phyloP scores from a whole-genome alignment of 2,797 vertebrate species.

The Acomys russatus region DNA sequence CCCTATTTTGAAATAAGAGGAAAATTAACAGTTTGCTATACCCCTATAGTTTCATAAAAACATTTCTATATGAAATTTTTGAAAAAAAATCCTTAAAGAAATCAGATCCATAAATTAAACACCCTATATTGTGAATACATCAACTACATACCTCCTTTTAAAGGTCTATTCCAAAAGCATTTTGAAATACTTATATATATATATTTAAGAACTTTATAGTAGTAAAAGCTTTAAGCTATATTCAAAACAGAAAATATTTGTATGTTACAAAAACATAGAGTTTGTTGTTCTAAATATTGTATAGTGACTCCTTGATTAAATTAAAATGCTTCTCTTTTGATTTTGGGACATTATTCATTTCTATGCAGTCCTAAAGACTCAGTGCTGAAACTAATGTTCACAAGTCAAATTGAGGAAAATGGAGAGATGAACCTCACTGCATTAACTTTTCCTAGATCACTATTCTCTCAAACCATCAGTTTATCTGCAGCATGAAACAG shows the following conservation, averaged over 20 bases:
- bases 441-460: slow-evolving; percentile 43
- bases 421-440: background rate
- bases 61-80: background rate
- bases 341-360: slow-evolving; percentile 16
- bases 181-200: slow-evolving; percentile 30
- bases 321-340: slow-evolving; percentile 23
- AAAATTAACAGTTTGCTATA: background rate
- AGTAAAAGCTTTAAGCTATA: background rate
- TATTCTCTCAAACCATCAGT: slow-evolving; percentile 59
- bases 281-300: slow-evolving; percentile 14
- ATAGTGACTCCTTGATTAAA: background rate
- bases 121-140: background rate
- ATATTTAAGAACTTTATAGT: slow-evolving; percentile 31
- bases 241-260: slow-evolving; percentile 27
- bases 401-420: slow-evolving; percentile 43
- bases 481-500: slow-evolving; percentile 51
- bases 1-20: background rate
- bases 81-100: slow-evolving; percentile 35
- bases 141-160: background rate
- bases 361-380: background rate
- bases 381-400: background rate
- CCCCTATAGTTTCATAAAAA: background rate
- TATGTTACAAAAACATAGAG: background rate
- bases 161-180: slow-evolving; percentile 37
- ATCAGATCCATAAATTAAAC: background rate